Conservation (phyloP, 2,888 invertebrate genomes). For the Scaptomyza parva region DNA sequence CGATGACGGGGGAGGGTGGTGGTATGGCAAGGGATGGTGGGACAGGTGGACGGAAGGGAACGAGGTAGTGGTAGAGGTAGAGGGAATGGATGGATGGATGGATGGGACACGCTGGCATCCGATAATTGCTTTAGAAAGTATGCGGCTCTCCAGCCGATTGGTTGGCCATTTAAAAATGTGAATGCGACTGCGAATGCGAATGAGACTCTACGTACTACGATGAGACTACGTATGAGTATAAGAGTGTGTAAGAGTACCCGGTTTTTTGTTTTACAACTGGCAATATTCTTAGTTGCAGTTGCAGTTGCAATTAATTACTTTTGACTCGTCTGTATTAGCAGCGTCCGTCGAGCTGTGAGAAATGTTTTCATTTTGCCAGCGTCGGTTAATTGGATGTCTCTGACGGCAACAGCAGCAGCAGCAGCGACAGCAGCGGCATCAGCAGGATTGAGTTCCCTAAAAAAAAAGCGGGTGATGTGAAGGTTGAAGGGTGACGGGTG, state of each 20-base stretch:
- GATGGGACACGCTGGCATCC: slow-evolving; percentile 71
- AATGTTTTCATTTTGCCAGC: slow-evolving; percentile 78
- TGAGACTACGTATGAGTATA: slow-evolving; percentile 4
- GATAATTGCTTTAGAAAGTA: slow-evolving; percentile 81
- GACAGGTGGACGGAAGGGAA: background rate
- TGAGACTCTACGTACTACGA: no score
- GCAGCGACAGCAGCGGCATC: background rate
- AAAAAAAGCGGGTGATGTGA: background rate
- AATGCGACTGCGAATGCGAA: slow-evolving; percentile 41
- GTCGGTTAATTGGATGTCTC: slow-evolving; percentile 67
- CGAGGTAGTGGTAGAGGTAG: background rate
- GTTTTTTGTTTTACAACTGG: slow-evolving; percentile 14
- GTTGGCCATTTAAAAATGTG: slow-evolving; percentile 64
- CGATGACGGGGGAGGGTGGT: slow-evolving; percentile 21
- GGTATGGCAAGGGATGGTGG: background rate
- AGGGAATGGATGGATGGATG: background rate
- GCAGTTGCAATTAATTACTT: slow-evolving; percentile 74
- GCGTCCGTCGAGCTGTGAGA: slow-evolving; percentile 68
- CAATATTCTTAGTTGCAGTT: slow-evolving; percentile 38
- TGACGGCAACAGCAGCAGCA: background rate
- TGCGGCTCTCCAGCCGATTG: slow-evolving; percentile 72
- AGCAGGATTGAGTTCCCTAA: background rate
- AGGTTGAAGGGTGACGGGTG: no score
- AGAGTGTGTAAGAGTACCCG: slow-evolving; percentile 8
- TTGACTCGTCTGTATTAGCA: slow-evolving; percentile 38